These are phyloP conservation scores for Luehdorfia chinensis DNA, from an alignment of 1,140 invertebrate species.

Conservation along the genomic window DNA sequence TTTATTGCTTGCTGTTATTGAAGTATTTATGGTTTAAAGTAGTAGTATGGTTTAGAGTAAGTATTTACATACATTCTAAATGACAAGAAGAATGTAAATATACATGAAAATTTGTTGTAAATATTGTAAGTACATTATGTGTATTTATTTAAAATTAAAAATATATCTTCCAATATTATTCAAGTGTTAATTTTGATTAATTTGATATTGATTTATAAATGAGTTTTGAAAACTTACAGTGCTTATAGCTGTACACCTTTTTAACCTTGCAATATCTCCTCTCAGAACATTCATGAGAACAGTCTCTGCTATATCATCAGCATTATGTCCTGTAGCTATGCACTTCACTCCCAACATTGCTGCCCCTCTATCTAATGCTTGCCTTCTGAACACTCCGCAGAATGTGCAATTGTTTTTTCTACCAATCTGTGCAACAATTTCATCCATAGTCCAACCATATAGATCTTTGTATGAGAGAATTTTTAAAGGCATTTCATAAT, in stretches of 20 bases:
- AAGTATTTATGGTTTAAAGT: too few species aligned
- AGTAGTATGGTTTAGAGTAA: too few species aligned
- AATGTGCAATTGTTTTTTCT: conserved; percentile 99
- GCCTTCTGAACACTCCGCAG: conserved; percentile 97
- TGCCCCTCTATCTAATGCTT: conserved; percentile 97
- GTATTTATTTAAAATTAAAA: too few species aligned
- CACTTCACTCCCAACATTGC: conserved; percentile 91
- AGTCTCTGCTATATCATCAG: conserved; percentile 99
- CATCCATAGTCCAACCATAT: conserved; percentile 99
- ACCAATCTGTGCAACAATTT: conserved; percentile 96
- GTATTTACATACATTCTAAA: too few species aligned
- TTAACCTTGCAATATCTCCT: conserved; percentile 96
- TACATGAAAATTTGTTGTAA: too few species aligned
- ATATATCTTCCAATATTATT: too few species aligned
- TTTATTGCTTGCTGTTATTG: too few species aligned
- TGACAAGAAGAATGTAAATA: too few species aligned
- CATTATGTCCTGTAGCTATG: conserved; percentile 99
- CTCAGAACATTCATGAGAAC: conserved; percentile 98
- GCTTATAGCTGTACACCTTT: conserved; percentile 92
- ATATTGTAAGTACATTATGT: too few species aligned
- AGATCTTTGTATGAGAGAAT: conserved; percentile 98
- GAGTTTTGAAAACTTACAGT: conserved; percentile 86
- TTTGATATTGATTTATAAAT: too few species aligned
- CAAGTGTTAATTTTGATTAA: too few species aligned
- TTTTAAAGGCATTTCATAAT: conserved; percentile 96